Evolutionary conservation across 2,797 vertebrate genomes (phyloP), one percentile per base, ranked within the genome.

Genomic region (Alfaro cultratus): DNA sequence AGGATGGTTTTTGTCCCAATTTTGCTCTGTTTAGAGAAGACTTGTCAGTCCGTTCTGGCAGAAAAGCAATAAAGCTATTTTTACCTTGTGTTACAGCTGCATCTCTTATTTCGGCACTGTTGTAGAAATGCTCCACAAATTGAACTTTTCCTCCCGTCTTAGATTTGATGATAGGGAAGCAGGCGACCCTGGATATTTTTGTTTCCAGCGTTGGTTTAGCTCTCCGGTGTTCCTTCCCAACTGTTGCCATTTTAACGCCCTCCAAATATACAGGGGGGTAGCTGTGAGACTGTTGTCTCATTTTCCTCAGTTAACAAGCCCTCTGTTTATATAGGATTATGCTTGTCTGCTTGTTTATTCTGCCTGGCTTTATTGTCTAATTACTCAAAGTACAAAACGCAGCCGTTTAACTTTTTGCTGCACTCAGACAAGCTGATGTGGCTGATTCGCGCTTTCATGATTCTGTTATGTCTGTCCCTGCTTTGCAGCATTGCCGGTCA

Each of bases 401-500:
- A 53, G 23, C 71, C n/a, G 74, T 86, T 89, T 82, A 57, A 53
- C 76, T 82, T 47, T n/a, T 70, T 1, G 60, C 29, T 51, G 4
- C 45, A n/a, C 21, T 75, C 64, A 68, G 71, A 64, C 29, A 26
- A 83, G 81, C 41, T 29, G 68, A 81, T 64, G 73, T 72, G 70
- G 36, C 45, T 21, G 57, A 5, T 34, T 45, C 76, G 11, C n/a
- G 0, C 0, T 4, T 72, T 89, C 80, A 31, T 36, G 74, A 49
- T 88, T 75, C 55, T 18, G 12, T 79, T 73, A 6, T 79, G 75
- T 46, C 74, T 87, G 51, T 88, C 60, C 88, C 89, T 88, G 36
- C 70, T 85, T 84, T 77, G 64, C 95, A 99, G 98, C 97, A 51
- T 95, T 99, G 93, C 97, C 97, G 0, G 89, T 98, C 89, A 98